Base-by-base conservation (phyloP, 1,140 invertebrate species). In the Cotesia glomerata region DNA sequence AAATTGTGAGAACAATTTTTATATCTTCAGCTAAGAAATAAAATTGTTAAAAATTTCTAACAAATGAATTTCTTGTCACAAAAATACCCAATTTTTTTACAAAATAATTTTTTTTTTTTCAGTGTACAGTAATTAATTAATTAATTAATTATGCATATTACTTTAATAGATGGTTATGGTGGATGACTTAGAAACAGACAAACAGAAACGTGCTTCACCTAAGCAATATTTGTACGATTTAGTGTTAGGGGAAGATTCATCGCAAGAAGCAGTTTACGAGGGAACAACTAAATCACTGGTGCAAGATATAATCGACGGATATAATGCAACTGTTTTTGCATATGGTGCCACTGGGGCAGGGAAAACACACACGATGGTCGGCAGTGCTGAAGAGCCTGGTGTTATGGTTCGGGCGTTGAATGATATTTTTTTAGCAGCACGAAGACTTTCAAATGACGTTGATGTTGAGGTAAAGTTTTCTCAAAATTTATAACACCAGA, bases 281-380 rank as follows among this genome's bases (percentile, higher is more conserved):
- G 90, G 91, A 1, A 93, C 93, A 0, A 95, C 90, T 72, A 95
- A 94, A 77, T 91, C 94, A 1, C 87, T 98, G 0, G 93, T 99
- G 7, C 90, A 93, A 45, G 95, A 98, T 83, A 96, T 98, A 0
- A 85, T 99, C 0, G 89, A 90, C 59, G 98, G 97, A 5, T 98
- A 97, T 80, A 99, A 98, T 81, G 97, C 95, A 0, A 97, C 97
- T 0, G 95, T 98, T 0, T 98, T 99, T 86, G 97, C 97, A 2
- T 99, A 99, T 82, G 97, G 96, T n/a, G 94, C 96, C 0, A 98
- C 96, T 14, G 95, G 95, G 0, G 93, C 95, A 26, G 95, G 95
- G 9, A 98, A 97, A 87, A 97, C 96, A 0, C 91, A 95, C 81
- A 97, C 96, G 3, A 97, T 97, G 95, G 92, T 93, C 0, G 95